These are phyloP conservation scores for Eulemur rubriventer DNA, from an alignment of 2,797 vertebrate species.

Conservation along the genomic window DNA sequence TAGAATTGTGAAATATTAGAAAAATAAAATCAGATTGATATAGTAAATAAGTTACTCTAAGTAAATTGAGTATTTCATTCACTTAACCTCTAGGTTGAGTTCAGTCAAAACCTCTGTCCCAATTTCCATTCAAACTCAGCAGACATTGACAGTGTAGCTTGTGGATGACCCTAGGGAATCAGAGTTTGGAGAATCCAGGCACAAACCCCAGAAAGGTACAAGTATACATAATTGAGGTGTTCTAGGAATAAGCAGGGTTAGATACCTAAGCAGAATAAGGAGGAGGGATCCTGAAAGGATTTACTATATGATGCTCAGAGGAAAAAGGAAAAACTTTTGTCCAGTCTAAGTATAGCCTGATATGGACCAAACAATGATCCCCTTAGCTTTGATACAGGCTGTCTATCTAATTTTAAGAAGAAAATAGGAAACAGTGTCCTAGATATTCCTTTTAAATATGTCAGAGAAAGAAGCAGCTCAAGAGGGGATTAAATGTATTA, in stretches of 20 bases:
- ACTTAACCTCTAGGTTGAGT: background rate
- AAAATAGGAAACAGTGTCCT: background rate
- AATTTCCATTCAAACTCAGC: background rate
- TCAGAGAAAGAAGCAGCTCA: background rate
- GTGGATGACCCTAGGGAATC: background rate
- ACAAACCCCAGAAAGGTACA: background rate
- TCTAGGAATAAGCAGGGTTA: background rate
- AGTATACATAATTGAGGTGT: background rate
- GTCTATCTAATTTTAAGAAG: slow-evolving; percentile 9
- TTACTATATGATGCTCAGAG: background rate
- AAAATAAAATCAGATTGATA: background rate
- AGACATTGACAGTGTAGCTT: background rate
- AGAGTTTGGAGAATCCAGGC: background rate
- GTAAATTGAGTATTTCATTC: background rate
- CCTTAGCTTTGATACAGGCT: background rate
- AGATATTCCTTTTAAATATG: background rate
- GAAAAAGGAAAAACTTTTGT: background rate
- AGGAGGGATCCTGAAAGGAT: background rate
- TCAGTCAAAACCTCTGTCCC: background rate
- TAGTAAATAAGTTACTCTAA: background rate
- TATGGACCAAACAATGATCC: background rate
- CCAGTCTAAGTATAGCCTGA: background rate
- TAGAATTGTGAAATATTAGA: background rate
- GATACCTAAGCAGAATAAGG: background rate
- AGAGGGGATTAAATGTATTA: background rate